Evolutionary conservation across 2,113 vertebrate species (phyloP), one percentile per base, ranked within the genome.

Genomic region (Eulacestoma nigropectus): DNA sequence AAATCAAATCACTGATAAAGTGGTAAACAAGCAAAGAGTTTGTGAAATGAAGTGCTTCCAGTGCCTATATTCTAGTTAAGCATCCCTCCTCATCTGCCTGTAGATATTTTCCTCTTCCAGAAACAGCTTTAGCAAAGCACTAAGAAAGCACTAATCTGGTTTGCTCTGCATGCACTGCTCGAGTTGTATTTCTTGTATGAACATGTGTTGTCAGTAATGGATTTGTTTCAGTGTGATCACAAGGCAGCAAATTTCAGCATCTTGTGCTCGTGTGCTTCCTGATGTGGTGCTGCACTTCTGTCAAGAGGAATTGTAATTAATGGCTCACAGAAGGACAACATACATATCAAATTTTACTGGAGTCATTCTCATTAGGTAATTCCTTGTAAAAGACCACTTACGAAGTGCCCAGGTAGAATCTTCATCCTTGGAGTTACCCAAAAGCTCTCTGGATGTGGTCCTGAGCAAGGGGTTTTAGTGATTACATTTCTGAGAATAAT

Each of bases 211-310:
- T 87, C 95, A 96, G 52, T 76, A 84, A 55, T 57, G 73, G 90
- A 60, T 96, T 83, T 56, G 86, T 89, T 97, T 82, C 65, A 84
- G 81, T 3, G 25, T 79, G 83, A 84, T 89, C 29, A 64, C 95
- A 27, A 77, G 39, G 92, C 88, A 96, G 84, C 70, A n/a, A 72
- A 56, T 19, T 84, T 87, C 69, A 65, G 46, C 49, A 56, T 39
- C 77, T 59, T 41, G 33, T 47, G 41, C 91, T 82, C 35, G 1
- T 7, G 16, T 39, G 50, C 65, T 73, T 92, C 35, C 19, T 59
- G 59, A 72, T 59, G 50, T 33, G 35, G 42, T 65, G 62, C 79
- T 73, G 70, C 16, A 6, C 37, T 78, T 84, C n/a, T 69, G 26
- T 57, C 39, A 41, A 49, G 64, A 11, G 1, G 16, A 78, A 30